Base-by-base conservation (phyloP, 2,888 invertebrate genomes). In the Rhopalosiphum nymphaeae region DNA sequence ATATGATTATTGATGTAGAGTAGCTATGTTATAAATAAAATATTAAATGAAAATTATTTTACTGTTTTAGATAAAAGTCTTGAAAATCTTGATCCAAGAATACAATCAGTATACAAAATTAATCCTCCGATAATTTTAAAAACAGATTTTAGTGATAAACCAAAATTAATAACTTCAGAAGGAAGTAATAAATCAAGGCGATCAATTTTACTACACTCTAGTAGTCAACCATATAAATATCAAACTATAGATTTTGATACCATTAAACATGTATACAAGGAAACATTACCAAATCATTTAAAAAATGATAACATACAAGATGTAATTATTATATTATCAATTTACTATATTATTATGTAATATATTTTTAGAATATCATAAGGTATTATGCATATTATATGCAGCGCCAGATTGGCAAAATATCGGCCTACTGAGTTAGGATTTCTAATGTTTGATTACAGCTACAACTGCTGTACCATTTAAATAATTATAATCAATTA, bases 41-140 rank as follows among this genome's bases (percentile, higher is more conserved):
- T 36, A 57, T 26, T 57, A 36, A 57, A 42, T 57, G n/a, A 1
- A 26, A 89, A 56, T 9, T n/a, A 78, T 25, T 78, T 67, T 46
- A 57, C n/a, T 61, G 21, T 91, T 86, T 85, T 67, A 94, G 94
- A 21, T 49, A 53, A 67, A 87, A 61, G 42, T 56, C 11, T 91
- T 49, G 67, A 86, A 86, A 90, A 91, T 42, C 61, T 86, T n/a
- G 90, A 94, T 91, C 61, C 86, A 86, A 91, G 26, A 91, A 25
- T 94, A 67, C 90, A 61, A 87, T 61, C 36, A 26, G 57, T 90
- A 0, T 87, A 91, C 16, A 61, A 91, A 91, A 44, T 7, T 86
- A 61, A 25, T 42, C 13, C 86, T 91, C 86, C 91, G 10, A 44
- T 91, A 42, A 36, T 94, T 84, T 67, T 94, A 29, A 94, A 85